Evolutionary conservation across 2,797 vertebrate species (phyloP).

Genomic region (Sylvilagus floridanus): DNA sequence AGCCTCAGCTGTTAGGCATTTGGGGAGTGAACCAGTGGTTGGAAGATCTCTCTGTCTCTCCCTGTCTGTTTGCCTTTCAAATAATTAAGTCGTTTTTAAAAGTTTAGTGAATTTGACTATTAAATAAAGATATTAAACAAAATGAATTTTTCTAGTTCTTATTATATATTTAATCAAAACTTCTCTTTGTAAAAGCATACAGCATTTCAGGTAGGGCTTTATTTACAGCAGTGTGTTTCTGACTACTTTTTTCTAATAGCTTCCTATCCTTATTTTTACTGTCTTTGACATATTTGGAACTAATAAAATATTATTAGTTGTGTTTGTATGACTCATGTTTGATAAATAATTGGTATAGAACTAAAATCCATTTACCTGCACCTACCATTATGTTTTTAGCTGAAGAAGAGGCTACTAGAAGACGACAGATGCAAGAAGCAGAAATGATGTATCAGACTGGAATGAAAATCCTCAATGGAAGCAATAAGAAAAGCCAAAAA

Average conservation of each 20-base stretch:
- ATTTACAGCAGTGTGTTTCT: constrained; percentile 28
- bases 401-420: constrained; percentile 94
- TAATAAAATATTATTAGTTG: neutral
- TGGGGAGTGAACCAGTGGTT: too few species aligned
- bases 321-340: constrained; percentile 31
- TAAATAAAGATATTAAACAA: constrained; percentile 53
- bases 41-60: too few species aligned
- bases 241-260: neutral
- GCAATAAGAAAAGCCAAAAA: constrained; percentile 94
- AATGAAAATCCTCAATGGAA: constrained; percentile 94
- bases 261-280: constrained; percentile 41
- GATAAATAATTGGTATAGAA: neutral
- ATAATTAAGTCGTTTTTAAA: too few species aligned
- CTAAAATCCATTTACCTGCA: constrained; percentile 8
- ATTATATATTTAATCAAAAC: constrained; percentile 28
- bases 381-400: constrained; percentile 87
- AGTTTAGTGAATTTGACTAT: neutral
- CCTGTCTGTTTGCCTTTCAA: too few species aligned
- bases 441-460: constrained; percentile 95
- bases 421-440: constrained; percentile 93
- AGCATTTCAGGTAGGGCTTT: constrained; percentile 20
- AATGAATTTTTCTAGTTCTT: constrained; percentile 15
- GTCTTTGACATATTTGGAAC: neutral
- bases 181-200: neutral
- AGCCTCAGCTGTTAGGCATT: too few species aligned